Evolutionary conservation across 2,113 vertebrate genomes (phyloP), one percentile per base, ranked within the genome.

Genomic region (Phylloscopus trochiloides): DNA sequence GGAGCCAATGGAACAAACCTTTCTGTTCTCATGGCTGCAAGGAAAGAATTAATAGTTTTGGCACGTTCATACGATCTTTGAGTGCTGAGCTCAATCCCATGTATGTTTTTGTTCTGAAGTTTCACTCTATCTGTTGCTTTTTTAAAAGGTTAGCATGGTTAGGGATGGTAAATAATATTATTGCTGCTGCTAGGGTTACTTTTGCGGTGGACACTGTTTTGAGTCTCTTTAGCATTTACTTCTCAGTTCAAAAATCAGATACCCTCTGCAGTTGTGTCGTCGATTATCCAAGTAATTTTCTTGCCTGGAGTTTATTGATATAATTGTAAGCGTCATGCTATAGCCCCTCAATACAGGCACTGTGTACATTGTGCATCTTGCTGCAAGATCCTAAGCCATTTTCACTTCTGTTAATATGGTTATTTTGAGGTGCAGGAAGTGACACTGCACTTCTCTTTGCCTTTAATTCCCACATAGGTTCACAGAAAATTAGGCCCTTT

Each of bases 1-100:
- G 59, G 40, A 95, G 77, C 76, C 91, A 92, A 67, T 70, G 88
- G 93, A 95, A 96, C 76, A 94, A 95, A 83, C 45, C 36, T 87
- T 78, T 92, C 67, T 94, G 50, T 19, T 76, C n/a, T 36, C 43
- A 10, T 3, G 63, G 50, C 85, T 83, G 24, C 21, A 36, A 93
- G 50, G 67, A 36, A 94, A 93, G 77, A 91, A 86, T 77, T 90
- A 81, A 77, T 89, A 57, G 26, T 75, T 93, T 51, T 80, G 89
- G 82, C 76, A 55, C 42, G 47, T 90, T 86, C 2, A 0, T 62
- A 17, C 51, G 47, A 3, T 82, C 82, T 70, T 73, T 77, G 51
- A 62, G 71, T 86, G 51, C 43, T 91, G 36, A 75, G 52, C 50
- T 76, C 28, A 28, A 43, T 91, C 50, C 74, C 11, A 2, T 12